Evolutionary conservation across 2,113 vertebrate species (phyloP).

Genomic region (Mugil cephalus): DNA sequence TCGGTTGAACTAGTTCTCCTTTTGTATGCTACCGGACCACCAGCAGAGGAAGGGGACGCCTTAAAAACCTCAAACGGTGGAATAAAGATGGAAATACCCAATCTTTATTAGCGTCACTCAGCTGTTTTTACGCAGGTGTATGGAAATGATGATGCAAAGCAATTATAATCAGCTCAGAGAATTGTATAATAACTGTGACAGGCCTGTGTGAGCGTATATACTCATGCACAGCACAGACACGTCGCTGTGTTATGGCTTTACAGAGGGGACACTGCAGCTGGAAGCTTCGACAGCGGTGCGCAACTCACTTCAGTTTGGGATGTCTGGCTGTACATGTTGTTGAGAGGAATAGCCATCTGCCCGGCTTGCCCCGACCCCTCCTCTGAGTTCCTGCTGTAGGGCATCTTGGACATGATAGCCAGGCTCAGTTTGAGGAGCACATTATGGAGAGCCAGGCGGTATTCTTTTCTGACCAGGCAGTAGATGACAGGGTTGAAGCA

Average conservation of each 20-base stretch:
- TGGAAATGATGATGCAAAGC: too few species aligned
- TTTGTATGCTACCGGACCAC: too few species aligned
- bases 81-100: too few species aligned
- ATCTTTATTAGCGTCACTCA: too few species aligned
- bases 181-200: too few species aligned
- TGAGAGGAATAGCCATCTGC: slow-evolving; percentile 60
- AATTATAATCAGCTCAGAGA: too few species aligned
- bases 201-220: too few species aligned
- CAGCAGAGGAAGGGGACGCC: too few species aligned
- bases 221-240: too few species aligned
- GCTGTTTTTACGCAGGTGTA: too few species aligned
- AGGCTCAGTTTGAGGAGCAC: slow-evolving; percentile 72
- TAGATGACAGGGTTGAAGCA: slow-evolving; percentile 86
- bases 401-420: slow-evolving; percentile 69
- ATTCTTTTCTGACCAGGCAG: slow-evolving; percentile 84
- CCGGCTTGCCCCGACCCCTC: slow-evolving; percentile 48
- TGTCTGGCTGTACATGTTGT: slow-evolving; percentile 66
- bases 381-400: slow-evolving; percentile 56
- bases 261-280: slow-evolving; percentile 39
- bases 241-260: slow-evolving; percentile 7
- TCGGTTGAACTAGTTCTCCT: too few species aligned
- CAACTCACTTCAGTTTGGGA: slow-evolving; percentile 52
- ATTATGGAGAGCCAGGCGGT: slow-evolving; percentile 69
- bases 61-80: too few species aligned
- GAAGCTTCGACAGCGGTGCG: slow-evolving; percentile 42